These are phyloP conservation scores for Papilio dardanus DNA, from an alignment of 1,140 invertebrate genomes.

Conservation along the genomic window DNA sequence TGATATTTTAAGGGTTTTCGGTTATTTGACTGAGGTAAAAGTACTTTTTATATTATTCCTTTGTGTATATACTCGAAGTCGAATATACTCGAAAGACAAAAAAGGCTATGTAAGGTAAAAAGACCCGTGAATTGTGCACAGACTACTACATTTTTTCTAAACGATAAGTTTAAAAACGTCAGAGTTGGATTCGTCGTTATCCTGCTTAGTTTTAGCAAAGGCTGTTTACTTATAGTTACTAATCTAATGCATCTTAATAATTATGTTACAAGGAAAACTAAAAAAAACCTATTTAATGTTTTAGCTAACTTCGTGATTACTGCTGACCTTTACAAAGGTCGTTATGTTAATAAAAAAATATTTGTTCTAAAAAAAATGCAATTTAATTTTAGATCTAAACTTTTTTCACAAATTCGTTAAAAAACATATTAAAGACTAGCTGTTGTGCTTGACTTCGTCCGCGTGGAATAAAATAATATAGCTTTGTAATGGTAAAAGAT, in stretches of 20 bases:
- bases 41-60: not conserved
- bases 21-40: not conserved
- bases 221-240: not conserved
- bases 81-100: not conserved
- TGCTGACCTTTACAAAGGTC: no score
- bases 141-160: not conserved
- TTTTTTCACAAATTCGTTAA: no score
- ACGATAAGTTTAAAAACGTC: not conserved
- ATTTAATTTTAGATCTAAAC: no score
- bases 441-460: no score
- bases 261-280: slow-evolving; percentile 9
- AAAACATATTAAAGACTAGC: no score
- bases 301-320: no score
- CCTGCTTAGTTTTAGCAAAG: not conserved
- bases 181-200: not conserved
- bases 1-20: not conserved
- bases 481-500: no score
- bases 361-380: no score
- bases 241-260: slow-evolving; percentile 7
- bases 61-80: not conserved
- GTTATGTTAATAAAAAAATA: no score
- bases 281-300: no score
- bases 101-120: not conserved
- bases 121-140: not conserved
- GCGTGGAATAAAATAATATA: no score